A percentile compares a stretch with the other conserved stretches of the same genome.
Evolutionary conservation across 2,888 invertebrate species (phyloP).

Genomic region (Chorisops tibialis): DNA sequence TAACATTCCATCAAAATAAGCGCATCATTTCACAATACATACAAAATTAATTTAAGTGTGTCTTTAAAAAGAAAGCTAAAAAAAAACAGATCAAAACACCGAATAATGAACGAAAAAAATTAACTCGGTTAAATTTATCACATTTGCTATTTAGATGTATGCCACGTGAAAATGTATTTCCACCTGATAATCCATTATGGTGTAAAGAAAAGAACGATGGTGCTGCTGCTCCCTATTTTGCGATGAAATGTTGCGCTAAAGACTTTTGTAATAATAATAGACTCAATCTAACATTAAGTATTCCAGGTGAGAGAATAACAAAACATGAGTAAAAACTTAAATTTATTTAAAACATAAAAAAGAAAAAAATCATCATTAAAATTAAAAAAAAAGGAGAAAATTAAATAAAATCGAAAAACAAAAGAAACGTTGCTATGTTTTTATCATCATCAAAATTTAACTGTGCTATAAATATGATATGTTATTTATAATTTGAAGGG

Average conservation of each 20-base stretch:
- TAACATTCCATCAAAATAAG: too few relatives aligned
- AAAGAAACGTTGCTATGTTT: not conserved
- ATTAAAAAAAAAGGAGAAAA: constrained; percentile 2
- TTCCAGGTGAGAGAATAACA: constrained; percentile 47
- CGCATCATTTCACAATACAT: not conserved
- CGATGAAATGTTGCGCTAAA: constrained; percentile 60
- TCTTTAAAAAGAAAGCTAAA: not conserved
- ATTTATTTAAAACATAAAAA: not conserved
- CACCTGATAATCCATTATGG: constrained; percentile 61
- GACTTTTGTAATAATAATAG: constrained; percentile 66
- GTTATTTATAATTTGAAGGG: not conserved
- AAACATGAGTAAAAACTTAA: constrained; percentile 5
- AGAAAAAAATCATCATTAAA: not conserved
- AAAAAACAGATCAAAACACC: not conserved
- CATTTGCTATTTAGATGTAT: constrained; percentile 58
- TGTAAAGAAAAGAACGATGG: constrained; percentile 56
- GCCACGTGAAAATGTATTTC: constrained; percentile 58
- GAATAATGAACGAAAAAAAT: not conserved
- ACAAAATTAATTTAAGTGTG: not conserved
- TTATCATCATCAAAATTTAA: not conserved
- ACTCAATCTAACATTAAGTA: constrained; percentile 44
- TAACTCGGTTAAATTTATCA: constrained; percentile 18
- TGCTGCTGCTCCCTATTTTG: constrained; percentile 50
- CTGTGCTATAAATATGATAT: not conserved
- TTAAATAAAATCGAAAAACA: constrained; percentile 9